Percentiles rank a stretch among this genome's conserved stretches.
phyloP scores from a whole-genome alignment of 2,797 vertebrate species.

The Ctenosaura bakeri region DNA sequence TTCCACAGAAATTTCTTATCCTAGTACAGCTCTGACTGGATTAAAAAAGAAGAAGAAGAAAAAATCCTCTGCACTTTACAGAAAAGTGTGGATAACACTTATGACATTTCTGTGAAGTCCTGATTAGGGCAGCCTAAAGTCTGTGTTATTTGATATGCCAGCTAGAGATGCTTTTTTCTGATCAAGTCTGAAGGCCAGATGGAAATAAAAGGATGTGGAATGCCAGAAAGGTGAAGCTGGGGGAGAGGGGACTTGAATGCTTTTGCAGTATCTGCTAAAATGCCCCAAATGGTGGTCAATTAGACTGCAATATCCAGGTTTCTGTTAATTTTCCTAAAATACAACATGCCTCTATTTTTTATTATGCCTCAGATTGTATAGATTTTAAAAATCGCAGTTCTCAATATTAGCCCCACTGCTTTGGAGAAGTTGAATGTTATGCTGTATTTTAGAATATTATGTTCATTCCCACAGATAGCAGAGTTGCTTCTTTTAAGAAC shows the following conservation, averaged over 20 bases:
- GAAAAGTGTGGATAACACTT: slow-evolving; percentile 34
- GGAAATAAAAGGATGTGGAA: slow-evolving; percentile 30
- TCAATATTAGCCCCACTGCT: not conserved
- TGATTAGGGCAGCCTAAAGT: slow-evolving; percentile 34
- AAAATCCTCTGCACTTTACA: slow-evolving; percentile 3
- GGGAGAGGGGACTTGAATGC: not conserved
- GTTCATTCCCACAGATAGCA: not conserved
- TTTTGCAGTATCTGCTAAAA: slow-evolving; percentile 5
- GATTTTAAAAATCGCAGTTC: not conserved
- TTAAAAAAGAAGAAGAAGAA: not conserved
- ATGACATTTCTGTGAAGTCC: slow-evolving; percentile 42
- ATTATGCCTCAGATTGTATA: not conserved
- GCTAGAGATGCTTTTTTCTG: not conserved
- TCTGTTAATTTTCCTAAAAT: slow-evolving; percentile 6
- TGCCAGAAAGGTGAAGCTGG: slow-evolving; percentile 29
- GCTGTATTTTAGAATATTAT: not conserved
- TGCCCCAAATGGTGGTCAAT: not conserved
- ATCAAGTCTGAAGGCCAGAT: slow-evolving; percentile 40
- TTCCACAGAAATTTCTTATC: slow-evolving; percentile 13
- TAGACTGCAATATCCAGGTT: not conserved
- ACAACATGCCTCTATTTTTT: not conserved
- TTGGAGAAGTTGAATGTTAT: slow-evolving; percentile 6
- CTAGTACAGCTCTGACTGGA: slow-evolving; percentile 27
- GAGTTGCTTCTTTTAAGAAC: not conserved
- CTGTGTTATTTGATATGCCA: slow-evolving; percentile 11